phyloP scores from a whole-genome alignment of 2,888 invertebrate species.

The Anthophora plumipes region DNA sequence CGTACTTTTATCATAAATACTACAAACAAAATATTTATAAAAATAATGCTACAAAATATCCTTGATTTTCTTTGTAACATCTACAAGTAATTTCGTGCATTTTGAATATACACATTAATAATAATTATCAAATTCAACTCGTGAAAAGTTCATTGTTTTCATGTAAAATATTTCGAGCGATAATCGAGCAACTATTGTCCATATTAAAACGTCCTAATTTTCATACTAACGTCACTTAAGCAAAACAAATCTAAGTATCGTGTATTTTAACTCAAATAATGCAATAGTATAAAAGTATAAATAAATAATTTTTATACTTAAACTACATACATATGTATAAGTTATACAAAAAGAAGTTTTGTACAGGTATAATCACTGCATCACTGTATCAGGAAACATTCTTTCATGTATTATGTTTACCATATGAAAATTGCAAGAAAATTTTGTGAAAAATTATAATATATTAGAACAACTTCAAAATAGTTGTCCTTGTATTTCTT shows the following conservation, averaged over 20 bases:
- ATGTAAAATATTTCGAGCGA: constrained; percentile 30
- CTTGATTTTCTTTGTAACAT: constrained; percentile 17
- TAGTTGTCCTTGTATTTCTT: constrained; percentile 24
- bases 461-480: constrained; percentile 17
- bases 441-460: constrained; percentile 22
- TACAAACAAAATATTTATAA: constrained; percentile 13
- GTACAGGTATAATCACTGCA: constrained; percentile 46
- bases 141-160: constrained; percentile 4
- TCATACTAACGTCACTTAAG: constrained; percentile 31
- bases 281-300: constrained; percentile 45
- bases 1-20: constrained; percentile 47
- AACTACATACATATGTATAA: constrained; percentile 40
- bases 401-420: constrained; percentile 18
- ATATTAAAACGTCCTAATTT: constrained; percentile 50
- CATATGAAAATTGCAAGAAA: constrained; percentile 22
- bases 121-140: constrained; percentile 12
- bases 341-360: constrained; percentile 43
- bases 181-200: constrained; percentile 25
- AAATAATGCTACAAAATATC: constrained; percentile 22
- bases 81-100: constrained; percentile 19
- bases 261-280: constrained; percentile 41
- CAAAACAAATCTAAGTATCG: constrained; percentile 31
- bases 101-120: constrained; percentile 6
- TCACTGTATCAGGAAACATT: constrained; percentile 19
- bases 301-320: constrained; percentile 61